Evolutionary conservation across 1,140 invertebrate species (phyloP), one percentile per base, ranked within the genome.

Genomic region (Drosophila littoralis): DNA sequence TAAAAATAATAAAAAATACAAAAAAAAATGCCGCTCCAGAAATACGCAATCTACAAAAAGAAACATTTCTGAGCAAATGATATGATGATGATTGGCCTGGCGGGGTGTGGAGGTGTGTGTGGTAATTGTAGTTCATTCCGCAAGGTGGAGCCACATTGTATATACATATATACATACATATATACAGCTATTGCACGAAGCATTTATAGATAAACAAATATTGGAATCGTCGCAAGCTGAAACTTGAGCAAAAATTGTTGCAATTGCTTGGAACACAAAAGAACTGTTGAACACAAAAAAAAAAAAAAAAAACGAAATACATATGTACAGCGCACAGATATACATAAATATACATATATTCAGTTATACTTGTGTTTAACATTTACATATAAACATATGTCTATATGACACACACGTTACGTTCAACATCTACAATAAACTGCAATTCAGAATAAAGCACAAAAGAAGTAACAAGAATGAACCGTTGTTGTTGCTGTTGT

Each of bases 1-100:
- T 71, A 71, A 64, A 64, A 68, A 67, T 9, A 50, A 35, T 13
- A 10, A 40, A 7, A 42, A 7, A 42, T 1, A 8, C 32, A 42
- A 43, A 48, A 60, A 61, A 51, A 50, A 51, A 43, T 35, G 50
- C 38, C 63, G 32, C 51, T 35, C 28, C n/a, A 58, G n/a, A 64
- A 64, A 42, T 42, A 33, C 43, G 46, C 65, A 51, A 60, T 51
- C 35, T 50, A 64, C 46, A 50, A 36, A 61, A 12, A 17, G 2
- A 17, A 9, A 17, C 13, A 46, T 43, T 43, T 43, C 7, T 46
- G 15, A 46, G 13, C 43, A 46, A 55, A 42, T 28, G 33, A n/a
- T 55, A 22, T 28, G 28, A 12, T 13, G 15, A 38, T 42, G 52
- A 55, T 40, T 55, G 52, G 5, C 40, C n/a, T 42, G 1, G 6